Base-by-base conservation (phyloP, 1,140 invertebrate species). In the Magallana ariakensis region DNA sequence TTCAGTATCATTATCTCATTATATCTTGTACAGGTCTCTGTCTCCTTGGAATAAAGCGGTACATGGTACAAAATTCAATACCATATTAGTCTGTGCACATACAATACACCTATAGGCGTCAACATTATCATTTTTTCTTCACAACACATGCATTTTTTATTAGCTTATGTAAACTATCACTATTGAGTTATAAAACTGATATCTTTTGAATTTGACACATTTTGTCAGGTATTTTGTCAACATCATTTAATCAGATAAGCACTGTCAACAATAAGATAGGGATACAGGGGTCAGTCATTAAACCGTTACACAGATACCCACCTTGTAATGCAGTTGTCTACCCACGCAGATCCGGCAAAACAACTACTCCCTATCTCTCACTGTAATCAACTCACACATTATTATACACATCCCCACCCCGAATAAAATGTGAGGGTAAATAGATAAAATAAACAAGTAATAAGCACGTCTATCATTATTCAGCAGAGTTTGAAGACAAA, bases 371-470 rank as follows among this genome's bases (percentile, higher is more conserved):
- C 62, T 70, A 22, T 10, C 62, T 5, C n/a, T 70, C 33, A 33
- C 66, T 70, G 66, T 70, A 70, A 70, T 26, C 66, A 70, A 70
- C 66, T 70, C 22, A 70, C 22, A 26, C 26, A 26, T 70, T 70
- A 70, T 70, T 19, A 22, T 26, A 16, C 22, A 9, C 8, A 19
- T 26, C 22, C 62, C 66, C 66, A 70, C 66, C 66, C 66, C 66
- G 26, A 13, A 70, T 0, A 70, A 70, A 26, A 70, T 22, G 13
- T 8, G 11, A 26, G 19, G 22, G 33, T 62, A n/a, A n/a, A n/a
- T n/a, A n/a, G n/a, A n/a, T n/a, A n/a, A 62, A n/a, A 62, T 62
- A 4, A n/a, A 8, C 6, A 1, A 70, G 4, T 70, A 26, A 8
- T 33, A 26, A 33, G 22, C 13, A 33, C 5, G 22, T 70, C 66